These are phyloP conservation scores for Penaeus monodon DNA, from an alignment of 2,888 invertebrate genomes.

Conservation along the genomic window DNA sequence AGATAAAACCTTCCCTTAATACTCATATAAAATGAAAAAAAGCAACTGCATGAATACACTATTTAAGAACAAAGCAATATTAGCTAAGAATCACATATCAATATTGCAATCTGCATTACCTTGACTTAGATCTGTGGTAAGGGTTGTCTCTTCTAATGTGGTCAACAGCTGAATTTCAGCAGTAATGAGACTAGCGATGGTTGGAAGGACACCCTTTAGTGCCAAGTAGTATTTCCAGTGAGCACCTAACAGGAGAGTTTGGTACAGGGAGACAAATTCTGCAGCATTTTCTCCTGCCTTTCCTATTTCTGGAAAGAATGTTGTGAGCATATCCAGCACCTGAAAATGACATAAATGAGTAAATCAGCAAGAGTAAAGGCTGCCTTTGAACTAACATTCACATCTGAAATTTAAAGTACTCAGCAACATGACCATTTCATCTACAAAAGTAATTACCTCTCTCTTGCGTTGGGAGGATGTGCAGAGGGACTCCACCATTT, in stretches of 20 bases:
- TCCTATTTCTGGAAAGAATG: constrained; percentile 88
- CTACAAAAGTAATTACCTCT: constrained; percentile 72
- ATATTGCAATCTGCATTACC: constrained; percentile 69
- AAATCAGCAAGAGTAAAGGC: too few species aligned
- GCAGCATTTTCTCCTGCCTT: constrained; percentile 91
- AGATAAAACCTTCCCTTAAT: too few species aligned
- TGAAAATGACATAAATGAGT: constrained; percentile 67
- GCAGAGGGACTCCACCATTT: constrained; percentile 85
- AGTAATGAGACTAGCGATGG: constrained; percentile 87
- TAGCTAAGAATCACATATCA: not conserved
- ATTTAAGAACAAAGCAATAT: too few species aligned
- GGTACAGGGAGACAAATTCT: constrained; percentile 89
- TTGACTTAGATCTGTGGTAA: constrained; percentile 93
- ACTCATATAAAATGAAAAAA: not conserved
- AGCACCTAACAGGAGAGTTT: constrained; percentile 80
- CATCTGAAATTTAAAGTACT: too few species aligned
- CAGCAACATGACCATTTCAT: too few species aligned
- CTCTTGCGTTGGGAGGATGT: constrained; percentile 76
- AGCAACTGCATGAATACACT: not conserved
- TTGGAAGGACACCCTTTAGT: constrained; percentile 84
- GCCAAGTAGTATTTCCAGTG: constrained; percentile 96
- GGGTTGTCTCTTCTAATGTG: constrained; percentile 89
- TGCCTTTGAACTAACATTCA: too few species aligned
- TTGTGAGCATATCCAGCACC: constrained; percentile 87
- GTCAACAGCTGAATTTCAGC: constrained; percentile 90